Percentiles rank a stretch among this genome's conserved stretches.
Conservation (phyloP, 2,888 invertebrate species). For the Hipparchia semele region DNA sequence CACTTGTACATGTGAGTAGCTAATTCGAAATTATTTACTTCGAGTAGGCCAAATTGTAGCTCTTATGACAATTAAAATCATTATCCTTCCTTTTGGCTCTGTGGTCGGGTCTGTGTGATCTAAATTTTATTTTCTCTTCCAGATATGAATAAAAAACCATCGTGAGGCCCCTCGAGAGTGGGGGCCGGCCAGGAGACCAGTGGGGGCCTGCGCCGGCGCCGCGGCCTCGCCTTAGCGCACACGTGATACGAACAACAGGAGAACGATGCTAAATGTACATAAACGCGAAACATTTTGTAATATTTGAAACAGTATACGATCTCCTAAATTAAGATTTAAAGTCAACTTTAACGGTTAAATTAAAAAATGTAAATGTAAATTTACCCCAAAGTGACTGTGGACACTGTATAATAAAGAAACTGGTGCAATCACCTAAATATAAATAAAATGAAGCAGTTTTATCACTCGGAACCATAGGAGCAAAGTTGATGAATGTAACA, state of each 20-base stretch:
- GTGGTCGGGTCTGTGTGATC: neutral
- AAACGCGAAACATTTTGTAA: constrained; percentile 79
- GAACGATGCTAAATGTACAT: constrained; percentile 81
- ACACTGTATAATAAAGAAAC: constrained; percentile 61
- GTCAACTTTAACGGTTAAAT: constrained; percentile 80
- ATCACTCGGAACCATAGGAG: constrained; percentile 70
- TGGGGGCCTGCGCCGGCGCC: constrained; percentile 23
- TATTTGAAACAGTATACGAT: constrained; percentile 84
- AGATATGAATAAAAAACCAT: constrained; percentile 72
- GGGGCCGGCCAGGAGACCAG: constrained; percentile 42
- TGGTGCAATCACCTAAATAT: constrained; percentile 66
- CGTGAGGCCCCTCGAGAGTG: constrained; percentile 55
- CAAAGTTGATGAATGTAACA: constrained; percentile 72
- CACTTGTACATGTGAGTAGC: constrained; percentile 76
- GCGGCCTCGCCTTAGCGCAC: constrained; percentile 32
- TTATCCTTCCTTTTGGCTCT: too few relatives aligned
- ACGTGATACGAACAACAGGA: constrained; percentile 70
- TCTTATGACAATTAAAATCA: too few relatives aligned
- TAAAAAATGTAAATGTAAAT: constrained; percentile 55
- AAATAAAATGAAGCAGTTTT: constrained; percentile 53
- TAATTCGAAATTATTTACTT: neutral
- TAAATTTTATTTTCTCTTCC: constrained; percentile 48
- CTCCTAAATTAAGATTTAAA: constrained; percentile 83
- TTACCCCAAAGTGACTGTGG: constrained; percentile 68
- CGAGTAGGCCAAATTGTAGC: too few relatives aligned